These are phyloP conservation scores for Spermophilus dauricus DNA, from an alignment of 2,113 vertebrate species.

Conservation along the genomic window DNA sequence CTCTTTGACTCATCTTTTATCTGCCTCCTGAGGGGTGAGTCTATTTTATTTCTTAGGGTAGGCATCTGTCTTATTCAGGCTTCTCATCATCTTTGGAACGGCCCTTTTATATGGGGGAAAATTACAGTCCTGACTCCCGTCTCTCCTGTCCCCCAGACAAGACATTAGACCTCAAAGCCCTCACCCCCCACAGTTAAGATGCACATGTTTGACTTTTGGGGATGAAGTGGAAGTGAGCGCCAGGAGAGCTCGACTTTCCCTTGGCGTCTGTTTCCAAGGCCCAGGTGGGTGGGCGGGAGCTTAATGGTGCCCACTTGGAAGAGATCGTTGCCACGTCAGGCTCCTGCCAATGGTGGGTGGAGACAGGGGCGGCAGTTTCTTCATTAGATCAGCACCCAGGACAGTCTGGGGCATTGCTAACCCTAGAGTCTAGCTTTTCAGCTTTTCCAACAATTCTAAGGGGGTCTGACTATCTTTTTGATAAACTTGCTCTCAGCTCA, in stretches of 20 bases:
- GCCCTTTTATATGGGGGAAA: neutral
- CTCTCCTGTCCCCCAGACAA: neutral
- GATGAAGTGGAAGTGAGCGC: neutral
- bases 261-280: neutral
- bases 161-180: constrained; percentile 17
- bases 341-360: neutral
- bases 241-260: neutral
- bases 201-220: neutral
- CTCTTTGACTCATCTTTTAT: constrained; percentile 49
- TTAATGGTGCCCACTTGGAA: neutral
- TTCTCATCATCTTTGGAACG: constrained; percentile 18
- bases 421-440: neutral
- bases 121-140: neutral
- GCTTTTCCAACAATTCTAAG: neutral
- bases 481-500: neutral
- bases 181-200: neutral
- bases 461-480: neutral
- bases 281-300: neutral
- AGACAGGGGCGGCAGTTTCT: neutral
- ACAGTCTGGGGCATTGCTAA: neutral
- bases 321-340: neutral
- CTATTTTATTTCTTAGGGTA: constrained; percentile 39
- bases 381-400: neutral
- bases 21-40: neutral
- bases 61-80: constrained; percentile 31